Evolutionary conservation across 2,888 invertebrate species (phyloP), one percentile per base, ranked within the genome.

Genomic region (Ophion costatus): DNA sequence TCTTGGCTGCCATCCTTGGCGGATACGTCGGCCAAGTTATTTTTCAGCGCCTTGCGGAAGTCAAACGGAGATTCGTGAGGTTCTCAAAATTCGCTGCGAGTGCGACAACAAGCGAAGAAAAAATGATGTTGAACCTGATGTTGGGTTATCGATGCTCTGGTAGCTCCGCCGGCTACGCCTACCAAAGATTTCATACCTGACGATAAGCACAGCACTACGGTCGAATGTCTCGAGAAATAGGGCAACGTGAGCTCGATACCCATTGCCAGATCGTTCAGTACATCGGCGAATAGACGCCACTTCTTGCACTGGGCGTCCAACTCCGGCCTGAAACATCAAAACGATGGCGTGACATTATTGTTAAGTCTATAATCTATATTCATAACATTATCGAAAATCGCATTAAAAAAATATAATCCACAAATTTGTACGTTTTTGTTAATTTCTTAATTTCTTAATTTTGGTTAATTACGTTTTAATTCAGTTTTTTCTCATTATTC

Each of bases 1-100:
- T 99, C 99, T 94, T 99, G 99, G 85, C 98, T 98, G 7, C 98
- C 97, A 93, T 99, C 99, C 94, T 99, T 99, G 0, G 98, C 98
- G 0, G 97, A 95, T 9, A 97, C 98, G 94, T 99, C 99, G 0
- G 98, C 99, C 94, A 98, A 95, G 94, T 99, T 99, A 87, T 98
- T 97, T 86, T 96, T 95, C 29, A 97, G 94, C 0, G 99, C 98
- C 95, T 96, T 94, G 2, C 86, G 88, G 38, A 64, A 64, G 29
- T 64, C 24, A 24, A 22, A 29, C 63, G 29, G 24, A 29, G 63
- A 63, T 33, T 63, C 24, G 24, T 81, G 22, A 59, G 59, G 42
- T 7, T 61, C 24, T 71, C 38, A 17, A 57, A 56, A 38, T 70
- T 70, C 61, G 7, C 51, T 33, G 10, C 4, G 11, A 11, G 56